Base-by-base conservation (phyloP, 2,888 invertebrate genomes). In the Drosophila seclusa region DNA sequence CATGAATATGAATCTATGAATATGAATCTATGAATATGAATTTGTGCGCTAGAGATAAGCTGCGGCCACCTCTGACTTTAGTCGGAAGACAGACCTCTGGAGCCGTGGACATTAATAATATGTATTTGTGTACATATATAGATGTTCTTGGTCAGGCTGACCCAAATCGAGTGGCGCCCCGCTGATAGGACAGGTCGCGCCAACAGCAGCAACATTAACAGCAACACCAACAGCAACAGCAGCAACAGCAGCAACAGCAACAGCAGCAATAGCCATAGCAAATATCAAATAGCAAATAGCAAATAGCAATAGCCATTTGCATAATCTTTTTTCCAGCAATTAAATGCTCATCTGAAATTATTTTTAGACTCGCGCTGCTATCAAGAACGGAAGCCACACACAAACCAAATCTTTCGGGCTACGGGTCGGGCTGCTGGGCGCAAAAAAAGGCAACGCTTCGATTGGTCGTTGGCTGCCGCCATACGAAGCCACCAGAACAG, bases 151-250 rank as follows among this genome's bases (percentile, higher is more conserved):
- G 45, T 57, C 58, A 60, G 58, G 62, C 53, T 80, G 80, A 80
- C 80, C 80, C 72, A 80, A 80, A 80, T 80, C 57, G 52, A 53
- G 40, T 31, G 65, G 59, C 55, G 61, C 59, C 62, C 60, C 55
- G 54, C 68, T 80, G 80, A 80, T 80, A 78, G 32, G 72, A 65
- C 75, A 80, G 80, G 80, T 80, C 80, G 78, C 52, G 18, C 11
- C 21, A 34, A 34, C 21, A 57, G 32, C 24, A 4, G 31, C 8
- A n/a, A 24, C 24, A 31, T 16, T 7, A 53, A 32, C 27, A 54
- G 18, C 11, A 40, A 16, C 21, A 24, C 6, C 45, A 18, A 8
- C 27, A 24, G 7, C 24, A 32, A n/a, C 31, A 53, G 36, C 34
- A 11, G 27, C 8, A 16, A 16, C 27, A 27, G 27, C 21, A 50